These are phyloP conservation scores for Ceyx melanurus DNA, from an alignment of 2,113 vertebrate genomes.

Conservation along the genomic window DNA sequence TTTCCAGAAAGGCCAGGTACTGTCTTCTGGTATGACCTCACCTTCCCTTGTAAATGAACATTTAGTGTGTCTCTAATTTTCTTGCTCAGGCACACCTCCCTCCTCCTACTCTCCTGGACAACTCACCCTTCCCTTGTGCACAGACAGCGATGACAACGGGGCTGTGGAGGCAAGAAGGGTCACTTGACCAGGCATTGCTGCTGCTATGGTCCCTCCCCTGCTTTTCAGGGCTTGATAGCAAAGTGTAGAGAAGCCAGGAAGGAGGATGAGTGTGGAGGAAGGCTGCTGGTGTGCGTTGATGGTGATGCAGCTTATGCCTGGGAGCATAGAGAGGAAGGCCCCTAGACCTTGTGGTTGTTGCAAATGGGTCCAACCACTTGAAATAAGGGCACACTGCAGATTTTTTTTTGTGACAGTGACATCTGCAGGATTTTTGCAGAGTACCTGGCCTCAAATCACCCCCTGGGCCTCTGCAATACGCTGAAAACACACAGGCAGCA, in stretches of 20 bases:
- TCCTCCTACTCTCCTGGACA: not conserved
- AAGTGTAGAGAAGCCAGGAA: not conserved
- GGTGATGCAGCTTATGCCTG: not conserved
- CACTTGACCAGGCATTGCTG: not conserved
- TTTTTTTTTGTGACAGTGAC: not conserved
- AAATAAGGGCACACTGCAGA: not conserved
- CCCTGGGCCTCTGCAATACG: not conserved
- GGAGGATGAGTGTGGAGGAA: fast-evolving
- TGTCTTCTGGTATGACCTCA: not conserved
- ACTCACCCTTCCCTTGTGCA: not conserved
- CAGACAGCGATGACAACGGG: fast-evolving
- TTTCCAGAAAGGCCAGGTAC: not conserved
- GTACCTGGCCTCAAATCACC: not conserved
- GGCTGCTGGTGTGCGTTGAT: not conserved
- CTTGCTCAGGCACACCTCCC: not conserved
- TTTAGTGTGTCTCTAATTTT: not conserved
- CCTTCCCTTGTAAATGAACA: not conserved
- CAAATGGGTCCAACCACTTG: not conserved
- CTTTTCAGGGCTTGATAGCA: not conserved
- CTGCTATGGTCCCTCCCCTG: not conserved
- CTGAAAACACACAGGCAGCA: fast-evolving
- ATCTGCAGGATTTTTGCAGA: not conserved
- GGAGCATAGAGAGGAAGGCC: not conserved
- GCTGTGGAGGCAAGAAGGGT: not conserved
- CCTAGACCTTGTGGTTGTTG: not conserved